phyloP scores from a whole-genome alignment of 1,140 invertebrate genomes.

The Leptestheria dahalacensis region DNA sequence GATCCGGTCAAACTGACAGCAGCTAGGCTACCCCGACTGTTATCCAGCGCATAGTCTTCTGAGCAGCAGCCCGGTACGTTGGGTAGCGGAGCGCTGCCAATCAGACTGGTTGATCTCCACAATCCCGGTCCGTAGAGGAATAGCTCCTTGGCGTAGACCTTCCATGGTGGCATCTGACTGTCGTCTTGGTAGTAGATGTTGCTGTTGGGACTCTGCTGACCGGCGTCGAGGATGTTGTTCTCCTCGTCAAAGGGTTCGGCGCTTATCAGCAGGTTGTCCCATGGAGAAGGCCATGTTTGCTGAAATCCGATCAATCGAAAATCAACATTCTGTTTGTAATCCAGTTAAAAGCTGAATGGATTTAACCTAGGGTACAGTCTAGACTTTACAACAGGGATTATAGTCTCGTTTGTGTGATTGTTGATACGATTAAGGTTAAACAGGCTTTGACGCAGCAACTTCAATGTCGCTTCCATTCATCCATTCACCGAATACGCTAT shows the following conservation, averaged over 20 bases:
- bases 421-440: too few relatives aligned
- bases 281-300: background rate
- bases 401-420: too few relatives aligned
- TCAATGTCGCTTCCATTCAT: too few relatives aligned
- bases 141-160: constrained; percentile 15
- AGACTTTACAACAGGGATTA: too few relatives aligned
- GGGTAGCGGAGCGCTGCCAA: constrained; percentile 10
- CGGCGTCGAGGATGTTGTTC: background rate
- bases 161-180: constrained; percentile 14
- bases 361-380: too few relatives aligned
- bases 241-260: background rate
- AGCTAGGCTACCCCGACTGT: background rate
- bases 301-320: too few relatives aligned
- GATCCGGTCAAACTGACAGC: constrained; percentile 1
- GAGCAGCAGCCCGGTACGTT: background rate
- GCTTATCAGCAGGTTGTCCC: background rate
- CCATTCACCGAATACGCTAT: too few relatives aligned
- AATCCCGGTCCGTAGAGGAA: constrained; percentile 10
- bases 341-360: too few relatives aligned
- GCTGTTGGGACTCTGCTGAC: background rate
- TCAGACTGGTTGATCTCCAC: constrained; percentile 10
- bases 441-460: too few relatives aligned
- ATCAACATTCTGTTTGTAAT: too few relatives aligned
- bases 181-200: constrained; percentile 10
- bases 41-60: background rate